These are phyloP conservation scores for Hybos culiciformis DNA, from an alignment of 2,888 invertebrate species.

Conservation along the genomic window DNA sequence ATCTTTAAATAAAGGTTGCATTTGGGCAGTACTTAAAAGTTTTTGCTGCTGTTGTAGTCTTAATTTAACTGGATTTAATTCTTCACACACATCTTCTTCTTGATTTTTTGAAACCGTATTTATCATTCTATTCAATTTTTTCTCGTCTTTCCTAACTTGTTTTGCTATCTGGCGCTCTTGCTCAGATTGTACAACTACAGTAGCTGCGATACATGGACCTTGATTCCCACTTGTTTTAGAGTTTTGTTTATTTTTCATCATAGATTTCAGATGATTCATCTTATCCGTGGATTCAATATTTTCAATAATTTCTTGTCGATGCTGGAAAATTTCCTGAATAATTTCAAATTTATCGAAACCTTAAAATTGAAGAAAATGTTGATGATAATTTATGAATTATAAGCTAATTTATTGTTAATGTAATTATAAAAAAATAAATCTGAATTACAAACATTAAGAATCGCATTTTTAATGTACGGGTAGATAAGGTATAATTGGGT, in stretches of 20 bases:
- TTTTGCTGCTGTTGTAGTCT: constrained; percentile 29
- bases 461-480: too few species aligned
- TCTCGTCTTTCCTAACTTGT: constrained; percentile 70
- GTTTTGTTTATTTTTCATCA: constrained; percentile 19
- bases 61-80: constrained; percentile 33
- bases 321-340: constrained; percentile 49
- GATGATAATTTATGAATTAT: background rate
- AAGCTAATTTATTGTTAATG: too few species aligned
- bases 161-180: constrained; percentile 66
- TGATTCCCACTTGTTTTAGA: constrained; percentile 17
- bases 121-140: constrained; percentile 43
- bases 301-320: constrained; percentile 42
- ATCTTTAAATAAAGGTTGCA: constrained; percentile 25
- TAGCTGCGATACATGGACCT: constrained; percentile 56
- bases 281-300: constrained; percentile 27
- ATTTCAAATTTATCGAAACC: constrained; percentile 77
- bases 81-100: constrained; percentile 30
- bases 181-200: constrained; percentile 73
- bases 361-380: constrained; percentile 25
- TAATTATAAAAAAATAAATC: too few species aligned
- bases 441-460: too few species aligned
- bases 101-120: constrained; percentile 21
- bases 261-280: constrained; percentile 11
- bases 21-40: constrained; percentile 25
- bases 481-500: too few species aligned